Base-by-base conservation (phyloP, 2,888 invertebrate genomes). In the Zelleria hepariella region DNA sequence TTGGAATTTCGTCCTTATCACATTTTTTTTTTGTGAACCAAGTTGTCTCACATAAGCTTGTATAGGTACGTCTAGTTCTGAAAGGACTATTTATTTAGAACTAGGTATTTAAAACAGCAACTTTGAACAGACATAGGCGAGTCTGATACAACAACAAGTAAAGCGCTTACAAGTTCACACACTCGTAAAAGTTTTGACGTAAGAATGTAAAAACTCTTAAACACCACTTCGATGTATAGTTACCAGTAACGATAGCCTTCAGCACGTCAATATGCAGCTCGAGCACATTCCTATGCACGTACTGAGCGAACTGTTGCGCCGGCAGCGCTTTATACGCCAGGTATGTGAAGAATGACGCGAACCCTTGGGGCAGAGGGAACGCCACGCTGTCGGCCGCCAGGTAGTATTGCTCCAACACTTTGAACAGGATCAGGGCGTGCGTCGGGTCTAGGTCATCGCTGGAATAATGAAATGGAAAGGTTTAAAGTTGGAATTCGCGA, bases 321-420 rank as follows among this genome's bases (percentile, higher is more conserved):
- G 92, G 91, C 64, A 96, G 83, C 24, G 94, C 93, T 67, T 94
- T 90, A 80, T 95, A 95, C 1, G 95, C 96, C 59, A 97, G 90
- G 78, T 95, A 96, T 2, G 96, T 94, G 78, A 96, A 95, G 87
- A 96, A 97, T 4, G 96, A 95, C 20, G 94, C 93, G 78, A 96
- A 96, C 15, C 96, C 96, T 72, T 95, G 94, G 10, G 96, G 96
- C 65, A 96, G 80, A 7, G 86, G 86, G 78, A 94, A 97, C 27
- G 95, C 95, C 64, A 95, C 91, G 3, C 93, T 92, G 72, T 95
- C 95, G 20, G 93, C 91, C 0, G 96, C 94, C 67, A 94, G 87
- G 68, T 93, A 93, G 80, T 95, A 96, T 68, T 96, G 92, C 78
- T 97, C 96, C 65, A 96, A 81, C 26, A 94, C 90, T 63, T 93